Base-by-base conservation (phyloP, 2,113 vertebrate genomes). In the Barnardius zonarius region DNA sequence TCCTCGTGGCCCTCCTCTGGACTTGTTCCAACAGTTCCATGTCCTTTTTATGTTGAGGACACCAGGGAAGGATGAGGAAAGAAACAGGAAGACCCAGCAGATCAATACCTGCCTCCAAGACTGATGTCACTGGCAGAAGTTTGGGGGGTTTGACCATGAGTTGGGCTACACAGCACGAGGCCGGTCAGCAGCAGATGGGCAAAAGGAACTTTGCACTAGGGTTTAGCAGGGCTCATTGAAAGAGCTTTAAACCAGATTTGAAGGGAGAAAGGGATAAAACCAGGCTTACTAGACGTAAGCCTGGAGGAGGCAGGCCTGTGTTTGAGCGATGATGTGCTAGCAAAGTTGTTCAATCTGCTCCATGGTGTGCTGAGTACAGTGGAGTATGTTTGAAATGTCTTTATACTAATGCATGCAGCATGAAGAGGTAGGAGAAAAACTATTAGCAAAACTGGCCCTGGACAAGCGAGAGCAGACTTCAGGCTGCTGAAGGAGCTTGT, bases 181-280 rank as follows among this genome's bases (percentile, higher is more conserved):
- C 10, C 7, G 16, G 2, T 12, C 35, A 10, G 17, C 4, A 6
- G 24, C 17, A 41, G 23, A n/a, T 5, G 6, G 23, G 4, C 2
- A 46, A 74, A 83, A 61, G 16, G 17, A 48, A 35, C 41, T 68
- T 64, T 28, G 48, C 7, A 18, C 7, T 57, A 16, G 17, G 19
- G 37, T 23, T 48, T 39, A 61, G 10, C 37, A 43, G 8, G 7
- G 39, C 5, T 62, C 8, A 31, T 7, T 39, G 33, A 51, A 75
- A 83, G 35, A 72, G 11, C 11, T 70, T 63, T 55, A 63, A 59
- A 35, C 57, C 35, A 35, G 33, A 23, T 24, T 35, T 35, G 55
- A 59, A 35, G 33, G 13, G 33, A 7, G 4, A n/a, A 78, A 66
- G 27, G 5, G 17, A 20, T 64, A 55, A 83, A 90, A 49, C 3